Evolutionary conservation across 1,140 invertebrate species (phyloP), one percentile per base, ranked within the genome.

Genomic region (Leptopilina boulardi): DNA sequence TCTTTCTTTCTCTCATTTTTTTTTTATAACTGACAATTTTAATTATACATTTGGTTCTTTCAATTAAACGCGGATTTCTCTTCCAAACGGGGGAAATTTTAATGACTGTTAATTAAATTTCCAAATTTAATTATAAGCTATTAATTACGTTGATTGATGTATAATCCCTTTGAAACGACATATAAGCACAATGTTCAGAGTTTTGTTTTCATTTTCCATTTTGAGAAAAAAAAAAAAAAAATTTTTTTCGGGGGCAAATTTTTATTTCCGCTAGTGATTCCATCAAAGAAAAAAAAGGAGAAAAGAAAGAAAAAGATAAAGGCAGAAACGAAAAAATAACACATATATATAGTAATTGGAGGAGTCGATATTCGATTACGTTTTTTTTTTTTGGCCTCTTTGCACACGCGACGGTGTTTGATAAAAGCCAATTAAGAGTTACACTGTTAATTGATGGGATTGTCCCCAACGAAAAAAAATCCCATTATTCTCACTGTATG

Each of bases 341-440:
- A 23, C 30, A 66, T 66, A 30, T 3, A 23, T n/a, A 18, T 51
- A 30, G 26, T 66, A 66, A 66, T 66, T 66, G 59, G 59, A 30
- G 26, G 23, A 66, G 11, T 15, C 59, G 59, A 66, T 66, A 66
- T 66, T 66, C 59, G 59, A 66, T 66, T 66, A 66, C 23, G 26
- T 66, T 66, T n/a, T n/a, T n/a, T n/a, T n/a, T n/a, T n/a, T 30
- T 66, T 66, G 59, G 59, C 59, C 59, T 66, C 59, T 66, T 34
- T 30, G 23, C n/a, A n/a, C n/a, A n/a, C 11, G 59, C 59, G n/a
- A 6, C 26, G 13, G 23, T 30, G 23, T 66, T 66, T 26, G 59
- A 66, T 66, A 66, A 66, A 66, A 66, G 59, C 23, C 59, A 66
- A 66, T 66, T 66, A 66, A 66, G 59, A 66, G 59, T 66, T 66